Conservation (phyloP, 1,140 invertebrate genomes). For the Cyphomyrmex costatus region DNA sequence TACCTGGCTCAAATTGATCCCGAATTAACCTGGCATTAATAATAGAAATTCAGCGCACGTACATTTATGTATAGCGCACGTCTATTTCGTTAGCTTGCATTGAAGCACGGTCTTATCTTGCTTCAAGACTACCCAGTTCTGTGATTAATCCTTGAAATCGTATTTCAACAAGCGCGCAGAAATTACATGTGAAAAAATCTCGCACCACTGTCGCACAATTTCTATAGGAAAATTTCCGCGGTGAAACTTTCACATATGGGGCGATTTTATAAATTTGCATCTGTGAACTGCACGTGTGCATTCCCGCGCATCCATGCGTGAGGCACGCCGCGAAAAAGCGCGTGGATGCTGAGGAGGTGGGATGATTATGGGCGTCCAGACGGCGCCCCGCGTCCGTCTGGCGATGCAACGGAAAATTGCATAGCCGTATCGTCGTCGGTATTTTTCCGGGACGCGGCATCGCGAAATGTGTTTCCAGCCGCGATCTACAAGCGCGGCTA, state of each 20-base stretch:
- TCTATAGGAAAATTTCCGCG: background rate
- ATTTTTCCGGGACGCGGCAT: conserved; percentile 1
- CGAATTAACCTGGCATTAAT: conserved; percentile 8
- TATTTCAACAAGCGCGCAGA: conserved; percentile 8
- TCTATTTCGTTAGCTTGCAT: background rate
- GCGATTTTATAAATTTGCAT: conserved; percentile 18
- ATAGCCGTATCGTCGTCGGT: background rate
- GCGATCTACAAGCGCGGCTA: conserved; percentile 33
- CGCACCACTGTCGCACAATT: background rate
- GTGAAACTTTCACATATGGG: background rate
- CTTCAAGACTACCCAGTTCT: background rate
- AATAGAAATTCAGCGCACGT: conserved; percentile 5
- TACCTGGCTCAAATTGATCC: background rate
- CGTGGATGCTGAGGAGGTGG: background rate
- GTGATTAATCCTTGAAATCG: conserved; percentile 8
- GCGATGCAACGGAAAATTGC: conserved; percentile 46
- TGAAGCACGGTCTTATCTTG: conserved; percentile 1
- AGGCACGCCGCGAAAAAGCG: conserved; percentile 34
- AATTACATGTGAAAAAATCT: background rate
- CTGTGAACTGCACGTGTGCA: conserved; percentile 28
- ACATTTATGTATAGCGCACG: background rate
- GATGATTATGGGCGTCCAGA: conserved; percentile 37
- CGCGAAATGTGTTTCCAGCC: conserved; percentile 33
- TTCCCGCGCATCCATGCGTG: conserved; percentile 30
- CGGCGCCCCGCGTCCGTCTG: conserved; percentile 27